Percentiles rank a stretch among this genome's conserved stretches.
Evolutionary conservation across 2,797 vertebrate species (phyloP).

Genomic region (Notamacropus eugenii): DNA sequence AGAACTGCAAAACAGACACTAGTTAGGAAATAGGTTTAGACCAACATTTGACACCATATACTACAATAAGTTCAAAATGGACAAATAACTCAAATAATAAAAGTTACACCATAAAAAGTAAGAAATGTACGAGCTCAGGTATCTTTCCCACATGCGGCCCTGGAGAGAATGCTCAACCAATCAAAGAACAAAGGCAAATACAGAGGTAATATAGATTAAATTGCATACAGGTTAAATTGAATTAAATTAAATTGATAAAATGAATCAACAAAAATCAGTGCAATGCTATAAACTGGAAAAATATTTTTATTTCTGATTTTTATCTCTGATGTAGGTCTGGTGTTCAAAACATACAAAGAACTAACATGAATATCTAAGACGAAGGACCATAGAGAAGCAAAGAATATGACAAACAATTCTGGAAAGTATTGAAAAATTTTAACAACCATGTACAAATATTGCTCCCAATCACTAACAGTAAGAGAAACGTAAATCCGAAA

Average conservation of each 20-base stretch:
- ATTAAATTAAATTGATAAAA: neutral
- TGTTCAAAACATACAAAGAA: neutral
- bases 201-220: neutral
- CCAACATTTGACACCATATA: neutral
- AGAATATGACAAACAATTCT: neutral
- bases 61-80: neutral
- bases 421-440: neutral
- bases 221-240: neutral
- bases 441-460: neutral
- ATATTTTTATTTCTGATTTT: neutral
- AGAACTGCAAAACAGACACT: neutral
- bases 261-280: neutral
- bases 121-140: neutral
- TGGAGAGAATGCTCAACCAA: neutral
- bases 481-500: neutral
- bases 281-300: neutral
- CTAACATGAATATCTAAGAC: neutral
- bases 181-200: neutral
- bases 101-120: neutral
- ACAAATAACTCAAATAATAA: neutral
- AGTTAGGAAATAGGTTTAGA: accelerated
- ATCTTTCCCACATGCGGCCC: neutral
- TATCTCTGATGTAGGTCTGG: neutral
- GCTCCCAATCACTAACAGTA: neutral
- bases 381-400: neutral